These are phyloP conservation scores for Lutraria lutraria DNA, from an alignment of 2,888 invertebrate genomes.

Conservation along the genomic window DNA sequence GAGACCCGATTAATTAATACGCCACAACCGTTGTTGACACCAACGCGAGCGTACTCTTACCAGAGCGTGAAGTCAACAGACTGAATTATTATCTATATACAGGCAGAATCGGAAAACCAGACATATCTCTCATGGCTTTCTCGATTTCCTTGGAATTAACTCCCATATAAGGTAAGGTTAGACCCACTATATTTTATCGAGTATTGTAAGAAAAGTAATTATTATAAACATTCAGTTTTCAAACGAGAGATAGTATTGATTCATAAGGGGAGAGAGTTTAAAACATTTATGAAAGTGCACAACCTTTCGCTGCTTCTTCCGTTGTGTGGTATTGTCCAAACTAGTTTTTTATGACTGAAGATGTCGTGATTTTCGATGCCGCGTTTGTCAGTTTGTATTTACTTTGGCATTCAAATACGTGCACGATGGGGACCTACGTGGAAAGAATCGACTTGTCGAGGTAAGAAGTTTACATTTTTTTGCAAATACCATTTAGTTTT, in stretches of 20 bases:
- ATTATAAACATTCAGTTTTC: background rate
- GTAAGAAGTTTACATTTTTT: background rate
- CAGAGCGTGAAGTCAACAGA: background rate
- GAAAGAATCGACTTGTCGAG: background rate
- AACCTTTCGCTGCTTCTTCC: background rate
- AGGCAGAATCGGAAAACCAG: background rate
- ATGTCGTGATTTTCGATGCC: background rate
- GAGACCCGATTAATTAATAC: background rate
- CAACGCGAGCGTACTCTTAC: background rate
- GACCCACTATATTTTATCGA: background rate
- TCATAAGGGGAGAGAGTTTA: background rate
- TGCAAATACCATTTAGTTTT: background rate
- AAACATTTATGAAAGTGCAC: background rate
- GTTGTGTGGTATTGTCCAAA: background rate
- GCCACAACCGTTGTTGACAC: background rate
- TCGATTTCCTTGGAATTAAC: background rate
- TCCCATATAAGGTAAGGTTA: background rate
- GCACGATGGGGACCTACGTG: background rate
- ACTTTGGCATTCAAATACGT: background rate
- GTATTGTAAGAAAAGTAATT: background rate
- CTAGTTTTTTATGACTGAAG: background rate
- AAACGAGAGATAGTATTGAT: slow-evolving; percentile 2
- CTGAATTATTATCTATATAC: background rate
- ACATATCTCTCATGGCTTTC: background rate
- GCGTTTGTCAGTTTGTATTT: background rate